Percentiles rank a stretch among this genome's conserved stretches.
These are phyloP conservation scores for Xenopus tropicalis DNA, from an alignment of 2,113 vertebrate species.

Conservation along the genomic window DNA sequence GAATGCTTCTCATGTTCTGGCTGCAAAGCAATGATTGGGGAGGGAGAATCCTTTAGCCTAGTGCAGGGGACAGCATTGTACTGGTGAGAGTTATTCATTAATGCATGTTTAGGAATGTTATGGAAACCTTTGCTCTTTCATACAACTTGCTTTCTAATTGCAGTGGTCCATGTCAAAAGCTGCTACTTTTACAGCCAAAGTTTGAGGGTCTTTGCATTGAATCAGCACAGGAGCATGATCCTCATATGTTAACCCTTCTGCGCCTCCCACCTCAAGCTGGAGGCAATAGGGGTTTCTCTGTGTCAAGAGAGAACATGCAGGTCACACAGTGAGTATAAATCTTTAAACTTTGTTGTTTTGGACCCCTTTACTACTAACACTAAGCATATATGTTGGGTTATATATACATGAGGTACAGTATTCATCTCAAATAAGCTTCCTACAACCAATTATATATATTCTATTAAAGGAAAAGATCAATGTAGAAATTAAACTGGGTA, in stretches of 20 bases:
- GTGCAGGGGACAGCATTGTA: constrained; percentile 89
- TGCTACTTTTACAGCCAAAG: constrained; percentile 87
- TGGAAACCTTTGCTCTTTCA: neutral
- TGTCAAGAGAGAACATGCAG: constrained; percentile 80
- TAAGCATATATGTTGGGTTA: too few species aligned
- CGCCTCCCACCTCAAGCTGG: constrained; percentile 88
- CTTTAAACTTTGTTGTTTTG: neutral
- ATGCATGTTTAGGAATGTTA: neutral
- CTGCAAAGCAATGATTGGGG: constrained; percentile 93
- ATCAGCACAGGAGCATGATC: constrained; percentile 79
- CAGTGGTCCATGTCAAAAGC: constrained; percentile 92
- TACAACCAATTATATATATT: too few species aligned
- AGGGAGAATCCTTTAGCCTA: constrained; percentile 87
- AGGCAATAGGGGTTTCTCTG: constrained; percentile 84
- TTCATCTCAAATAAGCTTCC: too few species aligned
- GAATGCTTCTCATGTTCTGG: constrained; percentile 94
- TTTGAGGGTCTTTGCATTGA: constrained; percentile 85
- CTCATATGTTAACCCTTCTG: constrained; percentile 88
- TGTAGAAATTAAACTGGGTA: too few species aligned
- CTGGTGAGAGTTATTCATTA: constrained; percentile 70
- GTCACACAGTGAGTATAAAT: constrained; percentile 87
- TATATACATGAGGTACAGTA: too few species aligned
- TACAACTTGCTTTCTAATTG: neutral
- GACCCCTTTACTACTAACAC: too few species aligned
- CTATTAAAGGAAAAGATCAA: too few species aligned